A percentile compares a stretch with the other conserved stretches of the same genome.
These are phyloP conservation scores for Melospiza georgiana DNA, from an alignment of 2,113 vertebrate genomes.

Conservation along the genomic window DNA sequence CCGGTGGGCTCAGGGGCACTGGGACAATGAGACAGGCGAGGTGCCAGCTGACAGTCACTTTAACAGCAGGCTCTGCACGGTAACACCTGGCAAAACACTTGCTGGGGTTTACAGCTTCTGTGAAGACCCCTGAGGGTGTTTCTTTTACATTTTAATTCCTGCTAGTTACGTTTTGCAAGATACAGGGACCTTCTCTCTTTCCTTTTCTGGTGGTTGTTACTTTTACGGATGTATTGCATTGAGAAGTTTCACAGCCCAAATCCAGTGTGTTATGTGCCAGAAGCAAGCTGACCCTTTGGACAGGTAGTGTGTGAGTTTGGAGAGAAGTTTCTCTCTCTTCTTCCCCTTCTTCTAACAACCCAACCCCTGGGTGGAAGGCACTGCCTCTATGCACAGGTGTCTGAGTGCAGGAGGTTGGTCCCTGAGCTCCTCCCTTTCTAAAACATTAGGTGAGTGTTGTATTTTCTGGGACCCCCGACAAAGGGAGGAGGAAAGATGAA, in stretches of 20 bases:
- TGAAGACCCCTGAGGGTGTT: conserved; percentile 19
- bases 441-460: background rate
- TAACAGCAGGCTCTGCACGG: background rate
- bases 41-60: background rate
- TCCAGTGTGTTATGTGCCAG: background rate
- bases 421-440: background rate
- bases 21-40: background rate
- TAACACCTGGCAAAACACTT: conserved; percentile 52
- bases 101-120: conserved; percentile 1
- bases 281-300: background rate
- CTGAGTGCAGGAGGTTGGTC: background rate
- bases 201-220: background rate
- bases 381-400: background rate
- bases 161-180: conserved; percentile 13
- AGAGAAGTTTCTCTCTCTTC: background rate
- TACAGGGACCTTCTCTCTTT: fast-evolving
- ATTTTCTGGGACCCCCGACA: no score
- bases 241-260: background rate
- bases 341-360: background rate
- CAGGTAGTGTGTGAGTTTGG: background rate
- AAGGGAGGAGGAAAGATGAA: no score
- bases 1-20: background rate
- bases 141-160: conserved; percentile 14
- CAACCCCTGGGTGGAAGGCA: background rate
- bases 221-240: background rate